phyloP scores from a whole-genome alignment of 1,140 invertebrate genomes.

The Pristionchus pacificus region DNA sequence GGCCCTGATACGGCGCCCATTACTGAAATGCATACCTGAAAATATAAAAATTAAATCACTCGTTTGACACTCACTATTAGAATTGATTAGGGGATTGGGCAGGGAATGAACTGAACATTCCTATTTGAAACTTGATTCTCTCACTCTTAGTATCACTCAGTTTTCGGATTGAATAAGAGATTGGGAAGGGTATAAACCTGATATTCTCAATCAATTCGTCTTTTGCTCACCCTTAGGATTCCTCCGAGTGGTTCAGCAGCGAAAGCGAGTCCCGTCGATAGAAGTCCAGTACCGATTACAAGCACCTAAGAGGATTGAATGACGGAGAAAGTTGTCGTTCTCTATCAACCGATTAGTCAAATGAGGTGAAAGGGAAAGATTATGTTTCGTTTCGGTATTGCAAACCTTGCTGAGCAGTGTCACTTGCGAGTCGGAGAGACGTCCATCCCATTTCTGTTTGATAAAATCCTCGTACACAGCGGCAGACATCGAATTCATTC shows the following conservation, averaged over 20 bases:
- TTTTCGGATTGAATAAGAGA: too few species aligned
- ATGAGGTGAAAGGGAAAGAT: too few species aligned
- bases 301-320: conserved; percentile 14
- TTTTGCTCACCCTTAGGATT: conserved; percentile 28
- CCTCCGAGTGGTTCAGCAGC: conserved; percentile 38
- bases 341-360: too few species aligned
- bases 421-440: conserved; percentile 24
- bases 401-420: conserved; percentile 32
- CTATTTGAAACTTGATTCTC: too few species aligned
- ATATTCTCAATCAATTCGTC: too few species aligned
- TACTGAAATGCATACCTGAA: conserved; percentile 30
- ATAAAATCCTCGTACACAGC: conserved; percentile 39
- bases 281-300: conserved; percentile 22
- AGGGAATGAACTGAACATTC: too few species aligned
- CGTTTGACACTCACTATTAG: too few species aligned
- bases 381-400: too few species aligned
- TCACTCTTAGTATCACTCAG: too few species aligned
- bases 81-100: too few species aligned
- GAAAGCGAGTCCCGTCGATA: conserved; percentile 32
- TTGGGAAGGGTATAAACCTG: too few species aligned
- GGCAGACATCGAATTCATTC: conserved; percentile 38
- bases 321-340: background rate
- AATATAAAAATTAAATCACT: background rate
- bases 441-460: conserved; percentile 28
- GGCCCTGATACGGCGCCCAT: conserved; percentile 38